Evolutionary conservation across 2,797 vertebrate species (phyloP), one percentile per base, ranked within the genome.

Genomic region (Megaceryle alcyon): DNA sequence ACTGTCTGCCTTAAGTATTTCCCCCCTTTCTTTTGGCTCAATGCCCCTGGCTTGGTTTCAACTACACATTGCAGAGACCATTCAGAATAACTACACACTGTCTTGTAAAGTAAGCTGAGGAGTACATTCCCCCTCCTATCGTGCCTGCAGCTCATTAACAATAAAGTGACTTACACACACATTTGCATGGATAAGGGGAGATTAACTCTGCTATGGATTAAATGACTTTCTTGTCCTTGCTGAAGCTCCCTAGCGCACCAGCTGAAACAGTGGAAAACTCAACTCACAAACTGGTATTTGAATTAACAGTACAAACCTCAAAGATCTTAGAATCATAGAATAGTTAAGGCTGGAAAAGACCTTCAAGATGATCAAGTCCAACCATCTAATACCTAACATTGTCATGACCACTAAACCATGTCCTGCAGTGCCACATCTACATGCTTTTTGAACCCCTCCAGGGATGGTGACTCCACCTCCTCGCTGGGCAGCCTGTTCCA

Each of bases 11-110:
- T 89, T 18, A 66, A 86, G 72, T 56, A 60, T 83, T 89, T 78
- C 53, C 16, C 69, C 60, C 91, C 63, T 89, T 91, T 48, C 91
- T 73, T 83, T 85, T 94, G 94, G 95, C 92, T 46, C 29, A 29
- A 1, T 60, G 95, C 94, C 91, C 46, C 64, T 93, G 95, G 91
- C 89, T 73, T 54, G 33, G 15, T 76, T 92, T 94, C 96, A 96
- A 2, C 75, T 57, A 17, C 92, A 92, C 87, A 41, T 81, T 77
- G 78, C 86, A 77, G 39, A 82, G 79, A 65, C 84, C 59, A 46
- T 82, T 92, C 86, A 65, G 90, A 69, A 54, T 57, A 84, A 73
- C 88, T 68, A 25, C 68, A 64, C 29, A 5, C 59, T 64, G 66
- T 4, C 86, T 94, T 8, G 1, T 12, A 43, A 56, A 72, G 56